phyloP scores from a whole-genome alignment of 2,888 invertebrate species.

The Cephus rjabovi region DNA sequence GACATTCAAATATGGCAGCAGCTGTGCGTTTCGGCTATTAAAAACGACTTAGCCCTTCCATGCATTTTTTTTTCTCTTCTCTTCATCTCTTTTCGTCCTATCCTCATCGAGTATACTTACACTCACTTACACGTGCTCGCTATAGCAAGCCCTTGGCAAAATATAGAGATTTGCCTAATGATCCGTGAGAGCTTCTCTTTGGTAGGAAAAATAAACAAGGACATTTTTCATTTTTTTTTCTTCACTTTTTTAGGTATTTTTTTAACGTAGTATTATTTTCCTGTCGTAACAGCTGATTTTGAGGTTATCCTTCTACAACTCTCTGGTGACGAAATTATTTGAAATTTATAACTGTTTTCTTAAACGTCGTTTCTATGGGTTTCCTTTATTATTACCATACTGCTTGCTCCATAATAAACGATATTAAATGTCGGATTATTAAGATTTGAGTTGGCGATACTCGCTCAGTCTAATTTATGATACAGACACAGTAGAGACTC shows the following conservation, averaged over 20 bases:
- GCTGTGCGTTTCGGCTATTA: constrained; percentile 61
- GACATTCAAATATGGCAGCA: constrained; percentile 50
- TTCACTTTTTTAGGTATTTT: no score
- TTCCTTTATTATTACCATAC: constrained; percentile 31
- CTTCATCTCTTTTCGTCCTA: constrained; percentile 11
- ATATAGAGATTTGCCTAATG: constrained; percentile 29
- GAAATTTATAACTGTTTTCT: background rate
- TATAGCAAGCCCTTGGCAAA: constrained; percentile 8
- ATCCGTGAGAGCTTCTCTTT: constrained; percentile 18
- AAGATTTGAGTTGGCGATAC: no score
- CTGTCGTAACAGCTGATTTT: no score
- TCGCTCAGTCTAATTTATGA: no score
- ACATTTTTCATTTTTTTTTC: no score
- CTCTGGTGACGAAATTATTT: no score
- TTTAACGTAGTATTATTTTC: no score
- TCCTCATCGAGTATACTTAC: constrained; percentile 16
- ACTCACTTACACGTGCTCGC: background rate
- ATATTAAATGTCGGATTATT: no score
- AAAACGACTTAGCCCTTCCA: constrained; percentile 60
- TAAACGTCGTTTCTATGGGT: constrained; percentile 34
- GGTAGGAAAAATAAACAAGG: background rate
- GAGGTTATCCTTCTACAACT: no score
- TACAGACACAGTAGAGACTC: no score
- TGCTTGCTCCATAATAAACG: constrained; percentile 9
- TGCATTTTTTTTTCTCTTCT: constrained; percentile 14